Base-by-base conservation (phyloP, 2,113 vertebrate genomes). In the Sciurus niger region DNA sequence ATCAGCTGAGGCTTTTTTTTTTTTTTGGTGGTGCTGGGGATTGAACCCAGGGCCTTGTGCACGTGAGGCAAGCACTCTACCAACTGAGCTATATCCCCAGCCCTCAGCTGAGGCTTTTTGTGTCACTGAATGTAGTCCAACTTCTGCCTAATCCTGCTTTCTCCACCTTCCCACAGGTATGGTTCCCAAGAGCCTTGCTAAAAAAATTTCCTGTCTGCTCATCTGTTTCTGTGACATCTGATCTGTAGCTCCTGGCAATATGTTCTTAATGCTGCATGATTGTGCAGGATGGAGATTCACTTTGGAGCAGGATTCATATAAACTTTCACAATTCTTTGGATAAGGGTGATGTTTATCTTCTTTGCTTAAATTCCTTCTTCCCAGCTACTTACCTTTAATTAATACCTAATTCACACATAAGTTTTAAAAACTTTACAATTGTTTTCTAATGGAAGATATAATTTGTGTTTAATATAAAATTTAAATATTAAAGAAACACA, bases 381-480 rank as follows among this genome's bases (percentile, higher is more conserved):
- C 9, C 60, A 77, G 46, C 67, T 70, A 43, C 6, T n/a, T 58
- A 82, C 8, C 34, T 32, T 84, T 88, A 74, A 58, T 53, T 94
- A 22, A 76, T 70, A 12, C 6, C 18, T 78, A 90, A 76, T 82
- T 93, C n/a, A 93, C 24, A 90, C 1, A 40, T 14, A 93, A 0
- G 3, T 20, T 74, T 30, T 34, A n/a, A 94, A 89, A 63, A 40
- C 2, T 48, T 48, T 85, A 51, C 55, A 72, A 11, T 84, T 77
- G 28, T 84, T 60, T 95, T 34, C 60, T 63, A 7, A 16, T 60
- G 25, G 37, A n/a, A 83, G n/a, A 87, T 34, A 34, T 60, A 93
- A 46, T 86, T 95, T 91, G 8, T 34, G 13, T 73, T 83, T 46
- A 79, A 79, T 70, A 8, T 74, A 73, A 82, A 89, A 84, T 37